Conservation (phyloP, 2,797 vertebrate species). For the Argyrosomus regius region DNA sequence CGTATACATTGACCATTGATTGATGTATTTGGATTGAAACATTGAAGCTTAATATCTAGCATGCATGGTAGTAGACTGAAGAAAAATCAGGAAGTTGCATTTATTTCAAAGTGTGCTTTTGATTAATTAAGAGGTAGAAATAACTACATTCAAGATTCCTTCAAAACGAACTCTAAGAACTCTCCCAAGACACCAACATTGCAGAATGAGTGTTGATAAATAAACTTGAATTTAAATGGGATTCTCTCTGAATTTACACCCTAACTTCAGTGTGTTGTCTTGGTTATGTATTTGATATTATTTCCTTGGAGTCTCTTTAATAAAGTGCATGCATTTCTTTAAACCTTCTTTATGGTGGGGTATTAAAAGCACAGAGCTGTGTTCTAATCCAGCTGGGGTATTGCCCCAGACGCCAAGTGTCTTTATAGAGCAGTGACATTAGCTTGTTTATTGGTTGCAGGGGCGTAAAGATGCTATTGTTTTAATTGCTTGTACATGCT, state of each 20-base stretch:
- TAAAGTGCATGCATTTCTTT: conserved; percentile 84
- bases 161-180: conserved; percentile 45
- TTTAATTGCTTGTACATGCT: conserved; percentile 89
- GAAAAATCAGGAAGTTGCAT: not conserved
- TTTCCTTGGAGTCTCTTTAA: conserved; percentile 86
- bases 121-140: conserved; percentile 32
- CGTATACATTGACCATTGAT: conserved; percentile 6
- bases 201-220: conserved; percentile 69
- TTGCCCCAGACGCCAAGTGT: conserved; percentile 85
- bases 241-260: conserved; percentile 71
- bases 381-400: conserved; percentile 84
- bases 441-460: conserved; percentile 89
- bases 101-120: conserved; percentile 10
- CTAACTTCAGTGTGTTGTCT: conserved; percentile 71
- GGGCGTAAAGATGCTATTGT: conserved; percentile 86
- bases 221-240: conserved; percentile 73
- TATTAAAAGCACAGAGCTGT: conserved; percentile 81
- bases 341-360: conserved; percentile 82
- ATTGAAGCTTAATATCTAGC: not conserved
- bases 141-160: conserved; percentile 48
- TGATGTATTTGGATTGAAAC: conserved; percentile 15
- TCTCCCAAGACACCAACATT: conserved; percentile 58
- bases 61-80: not conserved
- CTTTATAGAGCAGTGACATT: conserved; percentile 87
- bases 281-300: conserved; percentile 84